phyloP scores from a whole-genome alignment of 2,888 invertebrate species.

The Stramonita haemastoma region DNA sequence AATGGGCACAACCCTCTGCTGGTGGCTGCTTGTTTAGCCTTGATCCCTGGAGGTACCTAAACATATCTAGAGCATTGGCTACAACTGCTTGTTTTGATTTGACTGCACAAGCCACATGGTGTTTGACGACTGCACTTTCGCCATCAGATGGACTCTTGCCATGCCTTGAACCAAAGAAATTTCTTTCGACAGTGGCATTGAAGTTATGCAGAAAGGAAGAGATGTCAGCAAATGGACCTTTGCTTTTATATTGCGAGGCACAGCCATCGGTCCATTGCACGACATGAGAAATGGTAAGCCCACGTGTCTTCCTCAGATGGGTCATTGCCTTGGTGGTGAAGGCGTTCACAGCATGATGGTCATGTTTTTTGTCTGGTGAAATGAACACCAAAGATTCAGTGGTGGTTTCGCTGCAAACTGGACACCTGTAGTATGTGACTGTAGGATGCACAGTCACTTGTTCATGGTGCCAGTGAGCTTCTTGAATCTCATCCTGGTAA shows the following conservation, averaged over 20 bases:
- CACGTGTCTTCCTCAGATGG: background rate
- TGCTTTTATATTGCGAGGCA: background rate
- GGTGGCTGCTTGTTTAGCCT: slow-evolving; percentile 2
- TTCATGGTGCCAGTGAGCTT: slow-evolving; percentile 28
- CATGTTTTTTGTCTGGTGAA: background rate
- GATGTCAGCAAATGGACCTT: slow-evolving; percentile 30
- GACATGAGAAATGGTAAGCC: background rate
- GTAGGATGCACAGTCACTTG: slow-evolving; percentile 8
- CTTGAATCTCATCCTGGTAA: slow-evolving; percentile 26
- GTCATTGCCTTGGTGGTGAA: background rate
- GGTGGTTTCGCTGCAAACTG: background rate
- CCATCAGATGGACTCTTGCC: slow-evolving; percentile 19
- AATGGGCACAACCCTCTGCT: background rate
- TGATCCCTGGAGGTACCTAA: background rate
- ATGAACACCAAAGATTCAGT: slow-evolving; percentile 1
- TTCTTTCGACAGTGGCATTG: background rate
- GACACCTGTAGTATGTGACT: slow-evolving; percentile 26
- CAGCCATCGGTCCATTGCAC: slow-evolving; percentile 21
- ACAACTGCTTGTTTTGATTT: background rate
- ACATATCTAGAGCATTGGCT: background rate
- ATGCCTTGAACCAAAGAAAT: slow-evolving; percentile 29
- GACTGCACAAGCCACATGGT: background rate
- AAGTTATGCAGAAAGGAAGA: background rate
- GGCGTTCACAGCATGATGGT: slow-evolving; percentile 13
- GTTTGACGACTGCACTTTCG: slow-evolving; percentile 8